A percentile compares a stretch with the other conserved stretches of the same genome.
Conservation (phyloP, 2,888 invertebrate species). For the Hecatera dysodea region DNA sequence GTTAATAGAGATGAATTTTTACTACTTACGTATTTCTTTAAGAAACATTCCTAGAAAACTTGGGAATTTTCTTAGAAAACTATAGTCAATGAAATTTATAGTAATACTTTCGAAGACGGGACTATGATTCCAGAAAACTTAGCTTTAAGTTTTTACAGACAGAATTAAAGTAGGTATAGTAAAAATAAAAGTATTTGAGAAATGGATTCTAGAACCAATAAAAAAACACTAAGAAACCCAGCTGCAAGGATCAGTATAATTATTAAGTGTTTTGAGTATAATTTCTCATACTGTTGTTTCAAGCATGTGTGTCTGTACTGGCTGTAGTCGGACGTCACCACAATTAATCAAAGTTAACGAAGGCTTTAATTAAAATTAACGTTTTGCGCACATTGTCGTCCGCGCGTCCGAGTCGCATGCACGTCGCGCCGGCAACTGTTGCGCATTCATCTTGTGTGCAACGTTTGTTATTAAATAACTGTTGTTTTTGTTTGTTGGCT, state of each 20-base stretch:
- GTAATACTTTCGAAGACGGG: neutral
- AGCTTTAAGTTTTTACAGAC: neutral
- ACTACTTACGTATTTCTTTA: neutral
- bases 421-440: conserved; percentile 50
- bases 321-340: conserved; percentile 56
- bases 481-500: conserved; percentile 3
- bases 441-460: conserved; percentile 58
- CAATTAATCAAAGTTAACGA: conserved; percentile 78
- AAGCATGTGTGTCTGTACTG: neutral
- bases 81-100: neutral
- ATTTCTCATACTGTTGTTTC: conserved; percentile 22
- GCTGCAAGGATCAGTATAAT: neutral
- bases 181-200: too few species aligned
- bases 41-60: neutral
- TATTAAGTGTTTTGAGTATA: conserved; percentile 10
- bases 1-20: neutral
- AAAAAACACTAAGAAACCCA: neutral
- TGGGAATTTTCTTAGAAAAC: neutral
- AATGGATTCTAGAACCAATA: neutral
- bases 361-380: conserved; percentile 76
- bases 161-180: neutral
- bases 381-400: conserved; percentile 64
- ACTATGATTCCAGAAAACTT: neutral
- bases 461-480: conserved; percentile 55
- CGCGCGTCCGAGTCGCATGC: conserved; percentile 48